These are phyloP conservation scores for Phenganax marumi DNA, from an alignment of 92 coral and sea anemone genomes.

Conservation along the genomic window DNA sequence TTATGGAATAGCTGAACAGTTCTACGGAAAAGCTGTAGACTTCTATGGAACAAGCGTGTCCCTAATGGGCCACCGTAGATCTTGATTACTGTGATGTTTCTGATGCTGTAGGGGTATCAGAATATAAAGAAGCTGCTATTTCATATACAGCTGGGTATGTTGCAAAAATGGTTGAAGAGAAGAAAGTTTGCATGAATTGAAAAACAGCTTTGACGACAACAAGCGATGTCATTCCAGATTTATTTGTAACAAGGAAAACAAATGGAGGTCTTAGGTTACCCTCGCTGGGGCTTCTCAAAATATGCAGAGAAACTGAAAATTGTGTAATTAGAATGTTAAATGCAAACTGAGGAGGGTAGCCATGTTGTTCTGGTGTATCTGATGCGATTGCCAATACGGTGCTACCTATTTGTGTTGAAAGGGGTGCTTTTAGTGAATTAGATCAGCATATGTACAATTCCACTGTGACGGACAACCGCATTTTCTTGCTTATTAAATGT, in stretches of 20 bases:
- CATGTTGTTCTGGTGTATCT: neutral
- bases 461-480: no score
- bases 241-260: neutral
- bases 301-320: conserved; percentile 14
- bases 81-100: no score
- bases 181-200: neutral
- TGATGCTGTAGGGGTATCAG: no score
- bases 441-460: neutral
- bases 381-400: conserved; percentile 2
- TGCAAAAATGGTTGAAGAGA: neutral
- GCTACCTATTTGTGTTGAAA: neutral
- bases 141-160: conserved; percentile 20
- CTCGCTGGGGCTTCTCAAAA: neutral
- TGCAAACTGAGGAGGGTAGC: neutral
- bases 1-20: no score
- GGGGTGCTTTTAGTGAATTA: neutral
- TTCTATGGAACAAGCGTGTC: no score
- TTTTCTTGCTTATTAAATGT: no score
- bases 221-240: neutral
- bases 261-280: conserved; percentile 4
- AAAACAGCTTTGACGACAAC: neutral
- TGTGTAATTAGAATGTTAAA: conserved; percentile 5
- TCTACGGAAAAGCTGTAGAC: no score
- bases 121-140: no score
- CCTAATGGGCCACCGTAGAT: no score